Evolutionary conservation across 2,113 vertebrate genomes (phyloP).

Genomic region (Zapus hudsonius): DNA sequence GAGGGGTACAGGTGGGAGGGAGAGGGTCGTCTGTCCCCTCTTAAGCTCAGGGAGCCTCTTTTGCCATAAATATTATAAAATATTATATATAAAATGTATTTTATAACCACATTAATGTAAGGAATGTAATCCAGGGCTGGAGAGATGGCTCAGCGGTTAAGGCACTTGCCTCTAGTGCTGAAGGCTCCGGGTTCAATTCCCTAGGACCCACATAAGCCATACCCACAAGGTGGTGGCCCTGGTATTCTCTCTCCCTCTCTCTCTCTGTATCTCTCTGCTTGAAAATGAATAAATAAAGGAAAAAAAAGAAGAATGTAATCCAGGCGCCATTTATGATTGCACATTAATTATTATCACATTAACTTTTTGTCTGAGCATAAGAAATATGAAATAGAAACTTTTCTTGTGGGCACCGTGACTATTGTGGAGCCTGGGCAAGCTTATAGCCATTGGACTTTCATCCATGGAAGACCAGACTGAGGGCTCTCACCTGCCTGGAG

Average conservation of each 20-base stretch:
- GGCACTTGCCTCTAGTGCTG: too few species aligned
- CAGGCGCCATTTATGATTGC: not conserved
- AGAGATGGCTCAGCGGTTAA: too few species aligned
- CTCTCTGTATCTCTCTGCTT: too few species aligned
- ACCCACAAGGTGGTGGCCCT: too few species aligned
- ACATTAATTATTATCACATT: not conserved
- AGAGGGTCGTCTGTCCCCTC: too few species aligned
- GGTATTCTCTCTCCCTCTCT: too few species aligned
- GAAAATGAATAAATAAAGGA: too few species aligned
- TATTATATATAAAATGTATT: not conserved
- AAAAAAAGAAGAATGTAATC: not conserved
- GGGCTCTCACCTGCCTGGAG: not conserved
- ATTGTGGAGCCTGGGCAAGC: not conserved
- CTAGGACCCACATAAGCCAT: too few species aligned
- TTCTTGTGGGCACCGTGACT: not conserved
- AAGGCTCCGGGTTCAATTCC: too few species aligned
- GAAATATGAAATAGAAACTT: not conserved
- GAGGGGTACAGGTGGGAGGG: too few species aligned
- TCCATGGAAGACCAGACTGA: not conserved
- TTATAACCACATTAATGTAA: not conserved
- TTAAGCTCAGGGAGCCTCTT: not conserved
- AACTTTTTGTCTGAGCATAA: not conserved
- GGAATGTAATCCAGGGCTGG: too few species aligned
- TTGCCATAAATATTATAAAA: constrained; percentile 1
- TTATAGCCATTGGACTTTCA: not conserved